These are phyloP conservation scores for Varanus komodoensis DNA, from an alignment of 2,113 vertebrate genomes.

Conservation along the genomic window DNA sequence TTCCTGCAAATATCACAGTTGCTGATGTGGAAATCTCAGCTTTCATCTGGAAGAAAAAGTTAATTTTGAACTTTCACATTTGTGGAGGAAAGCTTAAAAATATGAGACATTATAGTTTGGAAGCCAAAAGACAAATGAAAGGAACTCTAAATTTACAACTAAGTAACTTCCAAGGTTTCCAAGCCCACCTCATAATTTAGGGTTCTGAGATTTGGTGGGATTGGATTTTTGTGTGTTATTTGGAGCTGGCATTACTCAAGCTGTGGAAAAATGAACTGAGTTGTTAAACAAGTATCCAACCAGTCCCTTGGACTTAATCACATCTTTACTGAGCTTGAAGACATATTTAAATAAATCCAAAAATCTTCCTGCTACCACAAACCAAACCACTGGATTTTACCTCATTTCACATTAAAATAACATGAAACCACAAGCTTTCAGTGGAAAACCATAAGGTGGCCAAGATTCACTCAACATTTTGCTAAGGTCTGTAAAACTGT, in stretches of 20 bases:
- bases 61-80: constrained; percentile 18
- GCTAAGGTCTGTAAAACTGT: neutral
- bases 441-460: neutral
- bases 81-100: constrained; percentile 26
- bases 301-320: constrained; percentile 14
- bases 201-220: constrained; percentile 3
- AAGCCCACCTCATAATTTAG: constrained; percentile 25
- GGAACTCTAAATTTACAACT: constrained; percentile 20
- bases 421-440: neutral
- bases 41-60: constrained; percentile 23
- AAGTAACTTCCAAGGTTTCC: constrained; percentile 16
- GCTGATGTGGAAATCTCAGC: constrained; percentile 28
- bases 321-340: constrained; percentile 18
- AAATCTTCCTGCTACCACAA: neutral
- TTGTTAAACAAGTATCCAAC: constrained; percentile 18
- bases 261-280: constrained; percentile 25
- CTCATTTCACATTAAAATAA: constrained; percentile 27
- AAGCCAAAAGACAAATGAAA: constrained; percentile 34
- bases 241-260: constrained; percentile 5
- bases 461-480: neutral
- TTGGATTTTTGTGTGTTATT: neutral
- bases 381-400: constrained; percentile 37
- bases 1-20: constrained; percentile 29
- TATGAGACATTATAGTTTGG: neutral
- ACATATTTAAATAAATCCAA: neutral